phyloP scores from a whole-genome alignment of 2,888 invertebrate species.

The Ectemnius continuus region DNA sequence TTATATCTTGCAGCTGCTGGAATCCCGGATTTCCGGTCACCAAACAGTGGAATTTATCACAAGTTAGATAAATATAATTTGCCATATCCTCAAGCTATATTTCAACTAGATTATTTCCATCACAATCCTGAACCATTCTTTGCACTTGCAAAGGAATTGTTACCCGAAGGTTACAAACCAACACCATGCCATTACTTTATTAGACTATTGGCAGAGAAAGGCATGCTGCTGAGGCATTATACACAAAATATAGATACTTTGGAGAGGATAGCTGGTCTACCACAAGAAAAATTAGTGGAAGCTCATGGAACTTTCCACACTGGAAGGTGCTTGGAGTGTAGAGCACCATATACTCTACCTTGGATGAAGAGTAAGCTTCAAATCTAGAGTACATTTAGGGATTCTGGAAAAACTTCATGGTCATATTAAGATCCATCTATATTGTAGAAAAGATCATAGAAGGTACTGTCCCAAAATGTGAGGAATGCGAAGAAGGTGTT shows the following conservation, averaged over 20 bases:
- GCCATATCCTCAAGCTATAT: constrained; percentile 94
- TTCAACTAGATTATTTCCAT: constrained; percentile 92
- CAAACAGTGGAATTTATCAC: constrained; percentile 93
- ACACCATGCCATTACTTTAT: constrained; percentile 96
- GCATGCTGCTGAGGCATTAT: constrained; percentile 86
- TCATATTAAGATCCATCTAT: not conserved
- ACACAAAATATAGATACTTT: constrained; percentile 97
- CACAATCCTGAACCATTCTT: constrained; percentile 96
- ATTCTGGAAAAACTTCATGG: no score
- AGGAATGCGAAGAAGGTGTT: constrained; percentile 85
- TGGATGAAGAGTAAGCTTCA: constrained; percentile 89
- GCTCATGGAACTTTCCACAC: constrained; percentile 96
- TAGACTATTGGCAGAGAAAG: constrained; percentile 90
- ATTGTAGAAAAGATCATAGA: constrained; percentile 84
- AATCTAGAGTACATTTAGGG: not conserved
- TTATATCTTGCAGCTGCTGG: constrained; percentile 86
- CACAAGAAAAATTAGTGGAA: constrained; percentile 91
- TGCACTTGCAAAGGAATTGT: constrained; percentile 91
- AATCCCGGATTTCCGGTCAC: constrained; percentile 97
- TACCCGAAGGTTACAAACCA: constrained; percentile 92
- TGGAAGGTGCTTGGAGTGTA: constrained; percentile 90
- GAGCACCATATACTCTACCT: constrained; percentile 84
- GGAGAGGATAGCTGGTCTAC: constrained; percentile 91
- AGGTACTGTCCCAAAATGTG: constrained; percentile 88
- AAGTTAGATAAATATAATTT: constrained; percentile 94